Evolutionary conservation across 1,140 invertebrate genomes (phyloP).

Genomic region (Ganaspis sp.): DNA sequence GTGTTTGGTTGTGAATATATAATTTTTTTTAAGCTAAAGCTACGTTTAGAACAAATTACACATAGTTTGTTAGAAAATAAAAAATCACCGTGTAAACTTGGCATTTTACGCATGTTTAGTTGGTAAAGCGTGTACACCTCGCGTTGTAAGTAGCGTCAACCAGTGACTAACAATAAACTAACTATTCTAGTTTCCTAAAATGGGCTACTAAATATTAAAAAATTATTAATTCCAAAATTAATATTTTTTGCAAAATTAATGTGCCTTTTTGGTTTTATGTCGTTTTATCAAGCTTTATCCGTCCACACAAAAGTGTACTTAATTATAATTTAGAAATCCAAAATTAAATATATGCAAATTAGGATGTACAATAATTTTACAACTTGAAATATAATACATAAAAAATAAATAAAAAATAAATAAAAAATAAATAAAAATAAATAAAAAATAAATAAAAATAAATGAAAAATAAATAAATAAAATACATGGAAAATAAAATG

Average conservation of each 20-base stretch:
- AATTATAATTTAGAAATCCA: not conserved
- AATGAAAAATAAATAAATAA: too few species aligned
- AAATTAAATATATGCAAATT: not conserved
- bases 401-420: too few species aligned
- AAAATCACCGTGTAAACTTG: constrained; percentile 40
- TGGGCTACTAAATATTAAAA: not conserved
- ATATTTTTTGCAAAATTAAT: constrained; percentile 28
- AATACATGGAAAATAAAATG: too few species aligned
- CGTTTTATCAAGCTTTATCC: not conserved
- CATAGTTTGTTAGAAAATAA: not conserved
- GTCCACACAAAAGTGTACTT: constrained; percentile 19
- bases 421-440: too few species aligned
- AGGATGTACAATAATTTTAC: too few species aligned
- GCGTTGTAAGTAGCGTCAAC: constrained; percentile 71
- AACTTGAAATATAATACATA: too few species aligned
- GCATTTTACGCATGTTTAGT: constrained; percentile 65
- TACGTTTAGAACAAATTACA: not conserved
- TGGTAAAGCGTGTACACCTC: constrained; percentile 64
- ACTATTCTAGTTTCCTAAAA: constrained; percentile 46
- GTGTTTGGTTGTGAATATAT: constrained; percentile 9
- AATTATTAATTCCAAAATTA: not conserved
- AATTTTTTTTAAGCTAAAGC: not conserved
- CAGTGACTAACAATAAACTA: constrained; percentile 70
- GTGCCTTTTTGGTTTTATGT: not conserved
- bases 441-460: too few species aligned